Base-by-base conservation (phyloP, 2,113 vertebrate genomes). In the Cynopterus brachyotis region DNA sequence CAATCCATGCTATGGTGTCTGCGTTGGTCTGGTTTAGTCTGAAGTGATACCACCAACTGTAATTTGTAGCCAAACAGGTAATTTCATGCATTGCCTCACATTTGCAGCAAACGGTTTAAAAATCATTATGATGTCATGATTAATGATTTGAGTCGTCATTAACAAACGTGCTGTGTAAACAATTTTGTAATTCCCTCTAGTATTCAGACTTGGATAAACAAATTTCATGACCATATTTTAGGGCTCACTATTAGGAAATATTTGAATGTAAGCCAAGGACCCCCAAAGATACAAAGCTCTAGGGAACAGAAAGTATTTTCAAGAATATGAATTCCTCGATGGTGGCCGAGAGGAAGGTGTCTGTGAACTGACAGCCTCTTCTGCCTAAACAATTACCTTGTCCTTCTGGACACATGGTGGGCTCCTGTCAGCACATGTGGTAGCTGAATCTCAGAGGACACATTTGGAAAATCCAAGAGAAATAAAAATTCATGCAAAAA, bases 401-500 rank as follows among this genome's bases (percentile, higher is more conserved):
- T 62, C 35, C 59, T 64, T 11, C 13, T 69, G 24, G 28, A 37
- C 16, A 32, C 0, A 0, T 11, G 37, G 0, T 19, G 26, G 19
- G 45, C 60, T 94, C 55, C 60, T 76, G 12, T 40, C 22, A 60
- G 50, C 40, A 64, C 2, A 1, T 20, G 45, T 64, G 26, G 40
- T 62, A 28, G 35, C 22, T 47, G 67, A 60, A 28, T 15, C 70
- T 75, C 91, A 15, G 13, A 81, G 22, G 70, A 92, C 6, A 40
- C n/a, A 72, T 89, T 84, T 84, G 75, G 83, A 80, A 94, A 75
- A 87, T 40, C 6, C 2, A 47, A 83, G 57, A 84, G 32, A 89
- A 96, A 83, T 89, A 45, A 30, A 94, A 59, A 88, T 83, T 60
- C 40, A 67, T 53, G 62, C n/a, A 67, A 85, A 83, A 64, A 0